Evolutionary conservation across 2,113 vertebrate species (phyloP).

Genomic region (Catharus minimus): DNA sequence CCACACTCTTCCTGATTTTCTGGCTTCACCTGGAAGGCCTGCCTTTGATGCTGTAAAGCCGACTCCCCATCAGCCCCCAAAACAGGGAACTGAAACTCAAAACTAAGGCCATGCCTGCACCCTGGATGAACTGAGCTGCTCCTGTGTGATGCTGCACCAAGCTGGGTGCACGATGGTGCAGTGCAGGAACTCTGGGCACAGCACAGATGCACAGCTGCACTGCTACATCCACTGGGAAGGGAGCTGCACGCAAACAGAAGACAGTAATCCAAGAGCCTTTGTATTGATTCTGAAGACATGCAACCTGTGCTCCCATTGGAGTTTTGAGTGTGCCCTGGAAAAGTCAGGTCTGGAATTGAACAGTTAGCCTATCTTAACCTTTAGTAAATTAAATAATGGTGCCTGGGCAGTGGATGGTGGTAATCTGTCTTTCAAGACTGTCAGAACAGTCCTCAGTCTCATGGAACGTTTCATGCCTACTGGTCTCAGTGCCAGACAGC

Average conservation of each 20-base stretch:
- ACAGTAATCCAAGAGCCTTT: neutral
- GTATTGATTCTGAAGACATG: neutral
- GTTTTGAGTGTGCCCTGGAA: neutral
- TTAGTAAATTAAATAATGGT: neutral
- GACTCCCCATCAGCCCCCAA: neutral
- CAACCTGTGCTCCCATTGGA: rapidly evolving
- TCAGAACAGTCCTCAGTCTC: neutral
- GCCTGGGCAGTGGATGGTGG: neutral
- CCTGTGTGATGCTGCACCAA: rapidly evolving
- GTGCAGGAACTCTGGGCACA: neutral
- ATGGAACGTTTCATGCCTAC: neutral
- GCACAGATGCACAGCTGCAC: neutral
- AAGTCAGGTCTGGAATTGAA: neutral
- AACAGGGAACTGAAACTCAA: neutral
- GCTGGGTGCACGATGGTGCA: neutral
- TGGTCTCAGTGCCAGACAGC: neutral
- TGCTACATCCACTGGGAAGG: neutral
- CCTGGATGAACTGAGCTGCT: neutral
- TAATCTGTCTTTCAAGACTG: neutral
- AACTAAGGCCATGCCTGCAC: neutral
- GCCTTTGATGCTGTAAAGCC: neutral
- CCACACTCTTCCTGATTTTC: neutral
- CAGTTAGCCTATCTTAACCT: neutral
- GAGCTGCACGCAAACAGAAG: neutral
- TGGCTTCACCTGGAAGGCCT: neutral